Evolutionary conservation across 2,888 invertebrate genomes (phyloP).

Genomic region (Synanthedon myopaeformis): DNA sequence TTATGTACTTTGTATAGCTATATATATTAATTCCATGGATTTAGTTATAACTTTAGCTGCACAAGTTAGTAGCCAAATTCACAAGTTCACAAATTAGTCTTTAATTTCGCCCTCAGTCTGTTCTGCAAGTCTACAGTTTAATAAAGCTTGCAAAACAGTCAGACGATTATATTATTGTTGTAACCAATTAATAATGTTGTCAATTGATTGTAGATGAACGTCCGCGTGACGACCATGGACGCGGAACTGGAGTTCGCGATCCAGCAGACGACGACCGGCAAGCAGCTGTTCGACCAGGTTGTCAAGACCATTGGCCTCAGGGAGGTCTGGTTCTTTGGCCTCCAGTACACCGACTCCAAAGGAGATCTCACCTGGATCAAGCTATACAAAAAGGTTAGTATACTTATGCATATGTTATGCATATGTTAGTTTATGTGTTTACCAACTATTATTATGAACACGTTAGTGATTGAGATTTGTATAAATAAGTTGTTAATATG

Average conservation of each 20-base stretch:
- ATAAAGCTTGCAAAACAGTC: too few species aligned
- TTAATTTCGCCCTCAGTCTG: too few species aligned
- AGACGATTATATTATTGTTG: too few species aligned
- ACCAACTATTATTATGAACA: neutral
- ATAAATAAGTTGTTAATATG: neutral
- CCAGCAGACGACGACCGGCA: constrained; percentile 99
- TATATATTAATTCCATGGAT: too few species aligned
- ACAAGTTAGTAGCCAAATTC: too few species aligned
- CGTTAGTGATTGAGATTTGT: neutral
- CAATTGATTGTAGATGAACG: constrained; percentile 85
- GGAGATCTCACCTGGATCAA: constrained; percentile 99
- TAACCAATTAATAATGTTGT: too few species aligned
- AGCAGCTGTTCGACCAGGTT: constrained; percentile 99
- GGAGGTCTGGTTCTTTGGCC: constrained; percentile 99
- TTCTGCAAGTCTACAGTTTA: too few species aligned
- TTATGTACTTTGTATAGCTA: too few species aligned
- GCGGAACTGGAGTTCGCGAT: constrained; percentile 99
- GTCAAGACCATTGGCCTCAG: constrained; percentile 99
- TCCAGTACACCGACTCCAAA: constrained; percentile 98
- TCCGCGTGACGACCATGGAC: constrained; percentile 99
- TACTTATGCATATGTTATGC: too few species aligned
- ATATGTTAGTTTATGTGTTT: neutral
- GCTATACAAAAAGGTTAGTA: constrained; percentile 96
- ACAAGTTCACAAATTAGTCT: too few species aligned
- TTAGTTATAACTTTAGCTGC: too few species aligned